Base-by-base conservation (phyloP, 2,888 invertebrate genomes). In the Morpho deidamia region DNA sequence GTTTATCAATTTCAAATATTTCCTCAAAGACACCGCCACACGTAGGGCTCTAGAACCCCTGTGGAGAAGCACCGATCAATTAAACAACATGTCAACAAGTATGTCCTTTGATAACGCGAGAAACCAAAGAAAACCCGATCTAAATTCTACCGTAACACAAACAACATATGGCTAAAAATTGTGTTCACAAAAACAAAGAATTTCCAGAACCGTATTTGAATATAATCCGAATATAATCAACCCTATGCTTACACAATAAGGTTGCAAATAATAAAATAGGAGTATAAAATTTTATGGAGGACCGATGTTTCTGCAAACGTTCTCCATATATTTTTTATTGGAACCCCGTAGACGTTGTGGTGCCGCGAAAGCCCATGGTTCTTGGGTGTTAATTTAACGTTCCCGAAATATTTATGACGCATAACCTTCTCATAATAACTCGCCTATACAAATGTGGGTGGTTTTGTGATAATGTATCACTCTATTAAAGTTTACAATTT, bases 11-110 rank as follows among this genome's bases (percentile, higher is more conserved):
- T 87, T 87, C 74, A 73, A 78, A 88, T 86, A 82, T 88, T 82
- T 83, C 80, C 77, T 73, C 81, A 89, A 89, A 88, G 84, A 73
- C 64, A 72, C 88, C 88, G 88, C 81, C 76, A 70, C 76, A 73
- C 76, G 78, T 81, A 79, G 70, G 71, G 68, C 81, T 76, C 74
- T 76, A 79, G 79, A n/a, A 79, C 82, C 84, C 89, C 88, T 81
- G 73, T 85, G 68, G 89, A 68, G 89, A 82, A 83, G 79, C 83
- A 83, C 87, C 87, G 81, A 88, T 89, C 89, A 89, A 89, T 89
- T 88, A 89, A 87, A 88, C 81, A 87, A 87, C 87, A 86, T 89
- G 88, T 89, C 89, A 89, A 89, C 89, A 88, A 88, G 86, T 89
- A 76, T 83, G 87, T 86, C 83, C 81, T 83, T 85, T 80, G 78